phyloP scores from a whole-genome alignment of 2,888 invertebrate species.

The Pomacea canaliculata region DNA sequence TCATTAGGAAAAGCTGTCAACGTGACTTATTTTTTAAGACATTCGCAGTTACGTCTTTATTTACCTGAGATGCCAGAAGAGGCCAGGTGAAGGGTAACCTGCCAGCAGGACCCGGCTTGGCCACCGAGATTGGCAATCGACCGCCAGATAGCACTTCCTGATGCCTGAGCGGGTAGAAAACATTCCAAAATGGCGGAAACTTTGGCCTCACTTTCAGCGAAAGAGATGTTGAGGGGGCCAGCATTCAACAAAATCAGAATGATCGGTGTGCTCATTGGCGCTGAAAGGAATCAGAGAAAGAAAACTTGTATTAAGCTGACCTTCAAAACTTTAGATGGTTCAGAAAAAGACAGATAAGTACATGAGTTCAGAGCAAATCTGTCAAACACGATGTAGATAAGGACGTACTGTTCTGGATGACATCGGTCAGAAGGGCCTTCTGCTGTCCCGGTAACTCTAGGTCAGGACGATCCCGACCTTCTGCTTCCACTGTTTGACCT shows the following conservation, averaged over 20 bases:
- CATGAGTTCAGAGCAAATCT: too few species aligned
- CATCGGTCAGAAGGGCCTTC: conserved; percentile 51
- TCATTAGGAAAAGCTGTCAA: too few species aligned
- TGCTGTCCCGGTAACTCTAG: conserved; percentile 60
- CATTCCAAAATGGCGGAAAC: conserved; percentile 52
- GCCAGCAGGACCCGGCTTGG: conserved; percentile 57
- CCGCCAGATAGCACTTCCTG: conserved; percentile 56
- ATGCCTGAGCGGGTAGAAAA: conserved; percentile 63
- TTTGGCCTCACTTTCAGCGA: conserved; percentile 43
- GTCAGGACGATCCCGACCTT: conserved; percentile 50
- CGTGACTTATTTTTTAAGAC: too few species aligned
- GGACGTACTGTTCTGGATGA: neutral
- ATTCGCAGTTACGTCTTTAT: too few species aligned
- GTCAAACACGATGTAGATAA: too few species aligned
- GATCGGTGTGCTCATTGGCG: conserved; percentile 21
- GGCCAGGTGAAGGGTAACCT: conserved; percentile 65
- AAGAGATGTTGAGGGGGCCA: conserved; percentile 63
- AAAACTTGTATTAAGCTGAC: too few species aligned
- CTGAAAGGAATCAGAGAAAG: neutral
- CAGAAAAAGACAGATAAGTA: too few species aligned
- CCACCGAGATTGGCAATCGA: conserved; percentile 45
- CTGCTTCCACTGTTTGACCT: conserved; percentile 54
- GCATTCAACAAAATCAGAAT: conserved; percentile 59
- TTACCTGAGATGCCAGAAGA: neutral
- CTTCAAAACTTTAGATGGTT: too few species aligned